Conservation (phyloP, 2,797 vertebrate species). For the Mustela erminea region DNA sequence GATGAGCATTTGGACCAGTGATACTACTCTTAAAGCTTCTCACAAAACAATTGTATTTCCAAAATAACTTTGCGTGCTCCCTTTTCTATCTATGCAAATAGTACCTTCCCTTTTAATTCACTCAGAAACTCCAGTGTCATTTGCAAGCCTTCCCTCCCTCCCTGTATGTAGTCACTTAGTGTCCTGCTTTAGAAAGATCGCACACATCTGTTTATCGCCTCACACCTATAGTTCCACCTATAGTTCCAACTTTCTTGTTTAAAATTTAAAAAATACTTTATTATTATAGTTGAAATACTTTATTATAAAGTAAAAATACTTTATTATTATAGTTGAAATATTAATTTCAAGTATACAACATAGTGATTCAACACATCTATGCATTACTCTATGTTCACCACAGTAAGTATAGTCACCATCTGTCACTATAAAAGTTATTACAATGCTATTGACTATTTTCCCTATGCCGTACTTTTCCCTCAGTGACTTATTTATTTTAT, state of each 20-base stretch:
- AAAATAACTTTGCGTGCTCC: not conserved
- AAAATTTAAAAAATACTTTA: not conserved
- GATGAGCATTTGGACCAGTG: not conserved
- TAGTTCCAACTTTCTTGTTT: not conserved
- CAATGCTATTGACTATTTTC: not conserved
- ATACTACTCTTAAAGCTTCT: not conserved
- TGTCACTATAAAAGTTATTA: not conserved
- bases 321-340: not conserved
- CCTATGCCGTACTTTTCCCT: not conserved
- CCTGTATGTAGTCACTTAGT: not conserved
- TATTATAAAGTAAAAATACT: not conserved
- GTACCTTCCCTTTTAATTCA: not conserved
- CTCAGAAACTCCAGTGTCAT: not conserved
- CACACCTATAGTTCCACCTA: not conserved
- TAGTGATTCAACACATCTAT: not conserved
- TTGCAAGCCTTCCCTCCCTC: not conserved
- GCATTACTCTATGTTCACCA: not conserved
- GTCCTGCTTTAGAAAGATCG: not conserved
- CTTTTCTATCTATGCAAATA: not conserved
- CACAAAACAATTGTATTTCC: not conserved
- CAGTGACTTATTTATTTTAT: not conserved
- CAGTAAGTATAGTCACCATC: not conserved
- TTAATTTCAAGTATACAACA: not conserved
- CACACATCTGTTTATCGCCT: not conserved
- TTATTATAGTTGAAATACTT: not conserved